Evolutionary conservation across 2,113 vertebrate genomes (phyloP).

Genomic region (Rissa tridactyla): DNA sequence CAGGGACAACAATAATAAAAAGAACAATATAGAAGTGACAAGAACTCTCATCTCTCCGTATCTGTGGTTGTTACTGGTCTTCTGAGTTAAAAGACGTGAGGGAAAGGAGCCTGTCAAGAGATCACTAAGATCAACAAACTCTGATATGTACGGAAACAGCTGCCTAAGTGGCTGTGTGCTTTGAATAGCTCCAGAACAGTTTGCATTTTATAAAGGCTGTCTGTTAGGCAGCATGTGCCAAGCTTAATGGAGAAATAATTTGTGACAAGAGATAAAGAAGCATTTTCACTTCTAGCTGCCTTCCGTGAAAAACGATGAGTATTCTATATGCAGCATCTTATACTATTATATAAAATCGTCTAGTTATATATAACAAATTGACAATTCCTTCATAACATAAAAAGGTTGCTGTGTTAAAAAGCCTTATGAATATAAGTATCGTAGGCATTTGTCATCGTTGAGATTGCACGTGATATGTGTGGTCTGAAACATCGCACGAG

Average conservation of each 20-base stretch:
- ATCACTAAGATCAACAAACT: neutral
- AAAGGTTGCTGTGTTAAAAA: neutral
- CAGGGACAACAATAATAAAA: neutral
- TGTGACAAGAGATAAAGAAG: neutral
- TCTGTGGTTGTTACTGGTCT: neutral
- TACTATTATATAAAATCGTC: neutral
- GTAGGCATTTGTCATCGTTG: neutral
- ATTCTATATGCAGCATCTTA: neutral
- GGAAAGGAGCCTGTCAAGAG: neutral
- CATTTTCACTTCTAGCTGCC: neutral
- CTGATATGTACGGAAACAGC: neutral
- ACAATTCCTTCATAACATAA: neutral
- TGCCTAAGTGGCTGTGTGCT: neutral
- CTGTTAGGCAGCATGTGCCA: neutral
- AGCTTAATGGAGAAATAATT: neutral
- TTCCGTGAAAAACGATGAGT: neutral
- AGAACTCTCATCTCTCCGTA: neutral
- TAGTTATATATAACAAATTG: neutral
- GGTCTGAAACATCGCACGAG: neutral
- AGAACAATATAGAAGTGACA: neutral
- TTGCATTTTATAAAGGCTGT: neutral
- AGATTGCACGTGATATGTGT: rapidly evolving
- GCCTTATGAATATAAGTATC: neutral
- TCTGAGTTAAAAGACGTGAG: neutral
- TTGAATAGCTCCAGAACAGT: neutral